Conservation (phyloP, 2,888 invertebrate species). For the Melangyna quadrimaculata region DNA sequence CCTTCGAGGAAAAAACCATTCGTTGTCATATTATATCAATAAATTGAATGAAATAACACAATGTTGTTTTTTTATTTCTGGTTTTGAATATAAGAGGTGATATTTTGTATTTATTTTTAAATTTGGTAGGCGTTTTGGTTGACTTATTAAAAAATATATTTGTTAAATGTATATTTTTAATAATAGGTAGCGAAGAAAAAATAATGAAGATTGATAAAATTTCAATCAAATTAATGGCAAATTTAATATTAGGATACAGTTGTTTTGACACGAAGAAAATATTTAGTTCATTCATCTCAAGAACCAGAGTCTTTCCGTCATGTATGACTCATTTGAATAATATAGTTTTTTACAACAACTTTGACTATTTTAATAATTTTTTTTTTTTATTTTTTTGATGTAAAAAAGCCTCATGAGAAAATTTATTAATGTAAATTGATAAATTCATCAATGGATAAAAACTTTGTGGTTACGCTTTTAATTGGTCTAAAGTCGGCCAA, state of each 20-base stretch:
- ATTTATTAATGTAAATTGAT: no score
- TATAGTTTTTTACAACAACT: no score
- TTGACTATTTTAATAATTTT: background rate
- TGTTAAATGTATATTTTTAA: constrained; percentile 6
- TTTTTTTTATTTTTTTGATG: background rate
- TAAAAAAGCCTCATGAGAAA: no score
- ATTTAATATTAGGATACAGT: background rate
- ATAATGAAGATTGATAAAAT: background rate
- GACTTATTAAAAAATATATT: constrained; percentile 38
- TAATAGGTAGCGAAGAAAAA: background rate
- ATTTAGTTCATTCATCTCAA: background rate
- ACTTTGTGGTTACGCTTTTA: no score
- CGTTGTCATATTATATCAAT: constrained; percentile 47
- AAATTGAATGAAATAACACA: constrained; percentile 34
- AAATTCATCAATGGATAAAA: no score
- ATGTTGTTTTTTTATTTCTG: background rate
- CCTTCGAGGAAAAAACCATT: constrained; percentile 35
- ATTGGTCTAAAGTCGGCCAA: no score
- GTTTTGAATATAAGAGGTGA: background rate
- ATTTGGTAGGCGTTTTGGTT: constrained; percentile 42
- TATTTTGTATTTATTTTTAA: constrained; percentile 12
- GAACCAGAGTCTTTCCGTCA: background rate
- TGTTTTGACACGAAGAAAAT: background rate
- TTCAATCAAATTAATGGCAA: background rate
- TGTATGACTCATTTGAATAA: constrained; percentile 15